Evolutionary conservation across 2,888 invertebrate genomes (phyloP).

Genomic region (Imbricaverruca yamaguchii): DNA sequence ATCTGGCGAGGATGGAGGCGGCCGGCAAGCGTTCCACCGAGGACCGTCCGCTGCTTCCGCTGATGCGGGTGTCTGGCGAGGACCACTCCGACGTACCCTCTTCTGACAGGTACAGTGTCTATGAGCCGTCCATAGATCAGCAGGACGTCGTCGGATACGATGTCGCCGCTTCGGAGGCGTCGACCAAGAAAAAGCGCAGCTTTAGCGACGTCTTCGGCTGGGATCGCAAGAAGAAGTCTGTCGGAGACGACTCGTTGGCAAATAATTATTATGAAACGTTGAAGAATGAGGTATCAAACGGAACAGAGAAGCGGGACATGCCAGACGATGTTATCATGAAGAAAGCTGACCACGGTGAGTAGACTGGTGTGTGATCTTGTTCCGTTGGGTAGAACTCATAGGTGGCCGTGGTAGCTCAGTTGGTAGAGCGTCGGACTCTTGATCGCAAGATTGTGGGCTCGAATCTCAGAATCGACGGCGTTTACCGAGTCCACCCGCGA

Average conservation of each 20-base stretch:
- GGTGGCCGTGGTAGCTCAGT: no score
- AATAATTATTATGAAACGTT: background rate
- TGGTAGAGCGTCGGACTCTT: no score
- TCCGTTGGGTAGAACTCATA: no score
- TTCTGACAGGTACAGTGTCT: background rate
- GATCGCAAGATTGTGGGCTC: no score
- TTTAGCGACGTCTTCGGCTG: constrained; percentile 6
- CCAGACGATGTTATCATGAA: background rate
- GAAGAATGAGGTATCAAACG: background rate
- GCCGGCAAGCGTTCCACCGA: background rate
- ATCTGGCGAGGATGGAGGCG: background rate
- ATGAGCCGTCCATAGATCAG: background rate
- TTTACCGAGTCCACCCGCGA: no score
- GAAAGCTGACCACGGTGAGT: background rate
- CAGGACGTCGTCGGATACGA: no score
- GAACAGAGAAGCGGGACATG: background rate
- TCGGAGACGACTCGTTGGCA: background rate
- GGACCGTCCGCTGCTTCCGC: background rate
- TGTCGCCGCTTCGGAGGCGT: no score
- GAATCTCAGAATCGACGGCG: no score
- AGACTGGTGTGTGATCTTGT: no score
- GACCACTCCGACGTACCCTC: no score
- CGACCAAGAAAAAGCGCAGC: background rate
- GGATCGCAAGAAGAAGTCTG: constrained; percentile 7
- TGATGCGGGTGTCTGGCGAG: background rate